A percentile compares a stretch with the other conserved stretches of the same genome.
Evolutionary conservation across 2,888 invertebrate species (phyloP).

Genomic region (Hoplodrina blanda): DNA sequence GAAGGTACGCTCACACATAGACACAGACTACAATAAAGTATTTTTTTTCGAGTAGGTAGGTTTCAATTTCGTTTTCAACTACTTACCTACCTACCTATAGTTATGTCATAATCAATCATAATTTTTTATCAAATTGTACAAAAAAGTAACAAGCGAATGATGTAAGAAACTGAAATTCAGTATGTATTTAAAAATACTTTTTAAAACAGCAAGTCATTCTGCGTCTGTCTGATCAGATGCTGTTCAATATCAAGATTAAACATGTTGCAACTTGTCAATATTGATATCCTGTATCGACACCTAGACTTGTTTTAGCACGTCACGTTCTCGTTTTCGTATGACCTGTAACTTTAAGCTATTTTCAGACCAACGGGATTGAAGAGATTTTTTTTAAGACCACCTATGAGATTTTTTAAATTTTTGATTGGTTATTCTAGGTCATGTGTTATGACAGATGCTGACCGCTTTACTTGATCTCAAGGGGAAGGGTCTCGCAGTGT

Average conservation of each 20-base stretch:
- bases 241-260: conserved; percentile 1
- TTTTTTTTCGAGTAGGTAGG: background rate
- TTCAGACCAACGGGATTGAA: background rate
- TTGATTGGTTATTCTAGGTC: too few species aligned
- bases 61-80: conserved; percentile 2
- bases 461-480: background rate
- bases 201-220: conserved; percentile 28
- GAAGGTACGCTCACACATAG: too few species aligned
- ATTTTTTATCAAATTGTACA: conserved; percentile 1
- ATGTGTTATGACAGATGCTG: background rate
- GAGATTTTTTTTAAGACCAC: background rate
- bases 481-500: background rate
- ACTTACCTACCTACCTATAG: background rate
- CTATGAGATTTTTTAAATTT: too few species aligned
- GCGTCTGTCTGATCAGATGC: background rate
- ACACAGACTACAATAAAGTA: background rate
- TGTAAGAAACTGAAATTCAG: conserved; percentile 41
- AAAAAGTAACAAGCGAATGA: conserved; percentile 32
- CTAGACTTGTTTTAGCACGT: background rate
- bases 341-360: background rate
- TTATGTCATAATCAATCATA: background rate
- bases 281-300: background rate
- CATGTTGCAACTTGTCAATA: conserved; percentile 13
- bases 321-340: background rate
- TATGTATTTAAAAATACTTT: conserved; percentile 8